Conservation (phyloP, 2,113 vertebrate genomes). For the Pyrgilauda ruficollis region DNA sequence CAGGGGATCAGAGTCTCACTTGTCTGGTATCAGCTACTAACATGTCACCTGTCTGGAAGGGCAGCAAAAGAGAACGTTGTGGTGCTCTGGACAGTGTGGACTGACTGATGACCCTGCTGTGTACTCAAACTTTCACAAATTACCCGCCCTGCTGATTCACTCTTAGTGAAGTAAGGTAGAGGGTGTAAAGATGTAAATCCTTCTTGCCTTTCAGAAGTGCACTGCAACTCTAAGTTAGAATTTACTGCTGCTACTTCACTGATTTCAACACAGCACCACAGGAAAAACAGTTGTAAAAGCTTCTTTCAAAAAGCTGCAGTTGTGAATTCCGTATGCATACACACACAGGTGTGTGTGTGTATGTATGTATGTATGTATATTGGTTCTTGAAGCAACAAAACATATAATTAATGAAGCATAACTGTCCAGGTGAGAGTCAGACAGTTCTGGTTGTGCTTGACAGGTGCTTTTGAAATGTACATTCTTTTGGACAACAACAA, state of each 20-base stretch:
- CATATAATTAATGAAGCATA: background rate
- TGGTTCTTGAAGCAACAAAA: background rate
- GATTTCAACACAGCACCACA: background rate
- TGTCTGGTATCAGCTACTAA: background rate
- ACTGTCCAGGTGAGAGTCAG: background rate
- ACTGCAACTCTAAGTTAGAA: background rate
- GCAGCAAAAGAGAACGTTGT: background rate
- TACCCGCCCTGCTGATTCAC: background rate
- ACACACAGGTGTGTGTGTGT: accelerated
- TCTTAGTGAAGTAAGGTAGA: background rate
- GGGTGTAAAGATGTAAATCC: background rate
- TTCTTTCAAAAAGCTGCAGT: background rate
- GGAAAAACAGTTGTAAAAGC: background rate
- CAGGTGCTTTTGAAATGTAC: background rate
- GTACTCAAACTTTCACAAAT: background rate
- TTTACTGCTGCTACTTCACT: background rate
- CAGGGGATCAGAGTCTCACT: background rate
- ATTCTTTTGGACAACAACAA: background rate
- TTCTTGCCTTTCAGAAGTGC: background rate
- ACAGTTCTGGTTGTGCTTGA: background rate
- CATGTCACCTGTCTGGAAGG: background rate
- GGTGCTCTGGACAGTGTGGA: background rate
- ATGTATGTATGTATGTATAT: background rate
- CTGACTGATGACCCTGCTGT: background rate
- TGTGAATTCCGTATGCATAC: background rate